phyloP scores from a whole-genome alignment of 2,888 invertebrate genomes.

The Cryptophagus acutangulus region DNA sequence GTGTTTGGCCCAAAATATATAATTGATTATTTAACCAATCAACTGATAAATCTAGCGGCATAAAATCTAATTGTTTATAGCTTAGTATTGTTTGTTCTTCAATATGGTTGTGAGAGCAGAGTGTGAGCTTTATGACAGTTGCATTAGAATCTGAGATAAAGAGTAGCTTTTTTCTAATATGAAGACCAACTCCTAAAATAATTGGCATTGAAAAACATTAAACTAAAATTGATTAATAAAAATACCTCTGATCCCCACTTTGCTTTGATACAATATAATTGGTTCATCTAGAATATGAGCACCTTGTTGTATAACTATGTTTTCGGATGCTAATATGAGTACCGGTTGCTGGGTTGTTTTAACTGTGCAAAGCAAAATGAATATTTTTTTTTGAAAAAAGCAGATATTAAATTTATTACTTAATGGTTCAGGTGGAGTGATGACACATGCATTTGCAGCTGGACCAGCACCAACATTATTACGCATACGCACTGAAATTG shows the following conservation, averaged over 20 bases:
- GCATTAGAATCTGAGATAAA: constrained; percentile 70
- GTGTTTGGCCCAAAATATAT: constrained; percentile 73
- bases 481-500: constrained; percentile 72
- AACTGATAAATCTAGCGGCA: constrained; percentile 68
- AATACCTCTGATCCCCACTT: constrained; percentile 49
- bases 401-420: constrained; percentile 33
- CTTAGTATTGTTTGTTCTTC: constrained; percentile 52
- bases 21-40: constrained; percentile 87
- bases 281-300: constrained; percentile 65
- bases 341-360: constrained; percentile 64
- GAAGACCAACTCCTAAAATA: constrained; percentile 66
- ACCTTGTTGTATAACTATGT: constrained; percentile 62
- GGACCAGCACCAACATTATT: constrained; percentile 80
- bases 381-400: constrained; percentile 15
- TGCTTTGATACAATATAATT: constrained; percentile 58
- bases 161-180: constrained; percentile 66
- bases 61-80: constrained; percentile 57
- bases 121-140: constrained; percentile 51
- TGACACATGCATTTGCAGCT: constrained; percentile 57
- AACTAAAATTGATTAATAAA: constrained; percentile 1
- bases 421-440: constrained; percentile 67
- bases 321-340: constrained; percentile 65
- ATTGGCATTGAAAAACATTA: background rate
- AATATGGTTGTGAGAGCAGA: constrained; percentile 44
- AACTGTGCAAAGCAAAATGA: constrained; percentile 46